phyloP scores from a whole-genome alignment of 2,888 invertebrate species.

The Pristionchus fissidentatus region DNA sequence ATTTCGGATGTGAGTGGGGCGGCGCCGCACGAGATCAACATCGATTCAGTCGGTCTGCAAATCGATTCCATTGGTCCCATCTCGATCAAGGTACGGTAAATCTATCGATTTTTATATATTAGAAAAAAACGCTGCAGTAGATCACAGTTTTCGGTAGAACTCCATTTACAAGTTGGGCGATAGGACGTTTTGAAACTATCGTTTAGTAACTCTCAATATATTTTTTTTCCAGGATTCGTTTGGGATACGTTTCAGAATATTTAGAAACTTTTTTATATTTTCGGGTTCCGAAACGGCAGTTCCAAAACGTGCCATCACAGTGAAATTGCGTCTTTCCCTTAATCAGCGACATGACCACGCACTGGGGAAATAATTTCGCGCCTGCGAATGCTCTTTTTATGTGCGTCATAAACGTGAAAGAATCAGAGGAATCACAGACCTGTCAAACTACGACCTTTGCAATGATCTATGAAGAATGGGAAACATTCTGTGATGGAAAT shows the following conservation, averaged over 20 bases:
- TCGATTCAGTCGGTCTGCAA: constrained; percentile 22
- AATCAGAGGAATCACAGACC: neutral
- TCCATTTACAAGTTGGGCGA: too few species aligned
- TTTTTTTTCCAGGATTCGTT: too few species aligned
- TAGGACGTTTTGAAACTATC: too few species aligned
- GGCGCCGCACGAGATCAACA: constrained; percentile 41
- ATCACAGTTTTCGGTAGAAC: too few species aligned
- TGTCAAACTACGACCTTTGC: constrained; percentile 12
- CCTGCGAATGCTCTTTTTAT: constrained; percentile 20
- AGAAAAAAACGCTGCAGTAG: too few species aligned
- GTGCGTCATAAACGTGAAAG: neutral
- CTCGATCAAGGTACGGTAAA: constrained; percentile 25
- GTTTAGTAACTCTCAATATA: too few species aligned
- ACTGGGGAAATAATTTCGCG: neutral
- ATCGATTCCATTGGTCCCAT: constrained; percentile 30
- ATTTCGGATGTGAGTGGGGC: constrained; percentile 37
- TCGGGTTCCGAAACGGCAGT: too few species aligned
- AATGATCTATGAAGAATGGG: neutral
- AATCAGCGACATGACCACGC: too few species aligned
- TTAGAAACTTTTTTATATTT: too few species aligned
- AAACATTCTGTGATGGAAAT: neutral
- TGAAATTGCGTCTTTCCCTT: too few species aligned
- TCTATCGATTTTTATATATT: neutral
- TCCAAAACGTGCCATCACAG: too few species aligned
- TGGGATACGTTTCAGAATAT: too few species aligned